A percentile compares a stretch with the other conserved stretches of the same genome.
phyloP scores from a whole-genome alignment of 1,140 invertebrate species.

The Zaprionus lachaisei region DNA sequence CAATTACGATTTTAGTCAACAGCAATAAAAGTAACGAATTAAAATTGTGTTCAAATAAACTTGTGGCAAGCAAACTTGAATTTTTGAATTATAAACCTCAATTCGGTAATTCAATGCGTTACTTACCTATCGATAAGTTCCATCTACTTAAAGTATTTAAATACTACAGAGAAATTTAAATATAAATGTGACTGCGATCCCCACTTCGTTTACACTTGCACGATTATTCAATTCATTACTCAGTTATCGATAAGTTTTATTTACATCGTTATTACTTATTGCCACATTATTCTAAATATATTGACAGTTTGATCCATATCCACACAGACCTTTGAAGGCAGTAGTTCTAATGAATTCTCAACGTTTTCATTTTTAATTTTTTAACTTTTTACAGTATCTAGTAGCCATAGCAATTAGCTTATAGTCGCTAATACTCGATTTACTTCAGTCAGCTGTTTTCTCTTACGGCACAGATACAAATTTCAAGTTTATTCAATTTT shows the following conservation, averaged over 20 bases:
- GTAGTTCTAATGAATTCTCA: background rate
- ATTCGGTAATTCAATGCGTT: too few species aligned
- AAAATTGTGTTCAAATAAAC: background rate
- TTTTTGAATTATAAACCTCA: background rate
- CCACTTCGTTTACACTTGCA: too few species aligned
- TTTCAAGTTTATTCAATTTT: slow-evolving; percentile 25
- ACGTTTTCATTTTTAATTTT: slow-evolving; percentile 5
- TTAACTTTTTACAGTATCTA: slow-evolving; percentile 16
- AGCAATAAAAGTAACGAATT: slow-evolving; percentile 5
- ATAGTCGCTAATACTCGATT: background rate
- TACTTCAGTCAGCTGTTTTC: slow-evolving; percentile 43
- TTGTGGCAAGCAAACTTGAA: background rate
- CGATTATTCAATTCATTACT: background rate
- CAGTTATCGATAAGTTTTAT: background rate
- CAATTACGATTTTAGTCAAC: background rate
- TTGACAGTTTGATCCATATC: too few species aligned
- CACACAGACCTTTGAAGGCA: background rate
- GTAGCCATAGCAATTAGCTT: slow-evolving; percentile 39
- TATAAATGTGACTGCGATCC: too few species aligned
- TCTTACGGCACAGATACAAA: slow-evolving; percentile 31
- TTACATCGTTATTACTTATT: background rate
- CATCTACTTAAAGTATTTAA: too few species aligned
- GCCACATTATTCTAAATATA: background rate
- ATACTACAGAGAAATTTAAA: too few species aligned
- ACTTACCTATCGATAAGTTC: background rate